Conservation (phyloP, 2,888 invertebrate genomes). For the Torymus auratus region DNA sequence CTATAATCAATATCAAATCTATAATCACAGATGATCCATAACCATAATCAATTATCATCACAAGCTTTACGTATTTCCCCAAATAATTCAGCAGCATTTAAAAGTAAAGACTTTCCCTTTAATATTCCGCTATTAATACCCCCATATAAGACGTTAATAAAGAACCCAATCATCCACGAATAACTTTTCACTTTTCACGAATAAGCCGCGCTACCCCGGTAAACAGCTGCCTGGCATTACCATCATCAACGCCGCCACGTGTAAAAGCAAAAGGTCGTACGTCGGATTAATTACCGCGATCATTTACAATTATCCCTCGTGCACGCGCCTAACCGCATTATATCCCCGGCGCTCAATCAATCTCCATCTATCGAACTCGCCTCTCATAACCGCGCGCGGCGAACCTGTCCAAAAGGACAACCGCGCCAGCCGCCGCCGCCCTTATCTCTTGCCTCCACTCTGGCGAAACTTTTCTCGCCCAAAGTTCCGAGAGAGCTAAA, state of each 20-base stretch:
- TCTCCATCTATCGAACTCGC: conserved; percentile 41
- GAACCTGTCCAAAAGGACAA: conserved; percentile 28
- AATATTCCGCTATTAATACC: too few species aligned
- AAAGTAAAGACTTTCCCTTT: too few species aligned
- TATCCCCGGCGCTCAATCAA: conserved; percentile 26
- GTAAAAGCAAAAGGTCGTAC: conserved; percentile 48
- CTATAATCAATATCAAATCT: too few species aligned
- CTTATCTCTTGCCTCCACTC: conserved; percentile 6
- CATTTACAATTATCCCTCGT: conserved; percentile 40
- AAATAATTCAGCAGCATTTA: too few species aligned
- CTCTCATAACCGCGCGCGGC: conserved; percentile 4
- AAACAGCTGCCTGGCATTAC: too few species aligned
- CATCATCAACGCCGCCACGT: neutral
- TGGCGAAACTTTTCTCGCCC: neutral
- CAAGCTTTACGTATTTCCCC: too few species aligned
- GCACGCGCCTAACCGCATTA: conserved; percentile 5
- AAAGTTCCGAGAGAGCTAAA: neutral
- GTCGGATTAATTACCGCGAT: conserved; percentile 46
- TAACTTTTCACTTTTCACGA: too few species aligned
- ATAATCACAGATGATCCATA: too few species aligned
- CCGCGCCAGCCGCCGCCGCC: neutral
- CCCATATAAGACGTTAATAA: too few species aligned
- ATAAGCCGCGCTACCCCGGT: too few species aligned
- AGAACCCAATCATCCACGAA: too few species aligned
- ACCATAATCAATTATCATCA: too few species aligned